Conservation (phyloP, 2,888 invertebrate species). For the Branchellion lobata region DNA sequence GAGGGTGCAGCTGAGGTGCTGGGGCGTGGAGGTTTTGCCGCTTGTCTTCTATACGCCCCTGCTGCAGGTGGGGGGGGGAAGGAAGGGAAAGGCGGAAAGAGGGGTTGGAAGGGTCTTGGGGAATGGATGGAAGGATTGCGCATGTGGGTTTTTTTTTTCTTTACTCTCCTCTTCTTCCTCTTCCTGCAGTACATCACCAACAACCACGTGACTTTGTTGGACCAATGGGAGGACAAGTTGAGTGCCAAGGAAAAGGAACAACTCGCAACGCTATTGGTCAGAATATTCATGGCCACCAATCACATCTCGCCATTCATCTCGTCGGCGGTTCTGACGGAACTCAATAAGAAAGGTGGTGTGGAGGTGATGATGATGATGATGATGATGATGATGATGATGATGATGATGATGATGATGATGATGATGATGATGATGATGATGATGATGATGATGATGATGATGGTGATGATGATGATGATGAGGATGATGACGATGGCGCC, state of each 20-base stretch:
- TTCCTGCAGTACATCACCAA: constrained; percentile 72
- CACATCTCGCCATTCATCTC: constrained; percentile 83
- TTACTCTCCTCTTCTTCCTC: no score
- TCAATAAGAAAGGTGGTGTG: constrained; percentile 67
- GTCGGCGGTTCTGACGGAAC: constrained; percentile 85
- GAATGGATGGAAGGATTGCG: no score
- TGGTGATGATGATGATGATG: no score
- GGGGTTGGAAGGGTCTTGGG: not conserved
- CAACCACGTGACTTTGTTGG: constrained; percentile 77
- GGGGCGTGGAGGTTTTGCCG: constrained; percentile 85
- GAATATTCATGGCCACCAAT: constrained; percentile 84
- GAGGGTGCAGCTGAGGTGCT: constrained; percentile 81
- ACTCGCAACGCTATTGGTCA: constrained; percentile 82
- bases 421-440: no score
- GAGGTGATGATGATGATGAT: no score
- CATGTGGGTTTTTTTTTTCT: no score
- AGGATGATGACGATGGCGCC: constrained; percentile 32
- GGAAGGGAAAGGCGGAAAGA: not conserved
- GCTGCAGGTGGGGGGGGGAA: not conserved
- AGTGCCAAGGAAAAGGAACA: constrained; percentile 89
- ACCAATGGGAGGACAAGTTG: constrained; percentile 82
- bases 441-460: no score
- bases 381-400: no score
- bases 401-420: no score
- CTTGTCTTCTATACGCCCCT: constrained; percentile 13